phyloP scores from a whole-genome alignment of 2,888 invertebrate genomes.

The Plebejus argus region DNA sequence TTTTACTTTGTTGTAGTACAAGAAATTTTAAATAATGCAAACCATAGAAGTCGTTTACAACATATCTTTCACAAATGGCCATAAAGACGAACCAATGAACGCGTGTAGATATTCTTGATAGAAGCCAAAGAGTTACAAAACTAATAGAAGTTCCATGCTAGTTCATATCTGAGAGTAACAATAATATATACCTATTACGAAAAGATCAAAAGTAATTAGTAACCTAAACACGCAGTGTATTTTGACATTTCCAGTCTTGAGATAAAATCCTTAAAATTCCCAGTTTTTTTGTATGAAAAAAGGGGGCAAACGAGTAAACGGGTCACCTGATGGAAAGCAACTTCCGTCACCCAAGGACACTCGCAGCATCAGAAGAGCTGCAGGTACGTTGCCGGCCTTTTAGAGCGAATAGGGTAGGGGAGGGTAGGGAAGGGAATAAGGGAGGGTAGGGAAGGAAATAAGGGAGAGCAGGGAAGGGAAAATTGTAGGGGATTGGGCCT shows the following conservation, averaged over 20 bases:
- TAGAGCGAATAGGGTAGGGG: too few relatives aligned
- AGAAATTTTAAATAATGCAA: slow-evolving; percentile 20
- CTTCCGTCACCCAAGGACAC: too few relatives aligned
- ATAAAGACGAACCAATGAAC: slow-evolving; percentile 45
- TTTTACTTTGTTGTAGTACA: slow-evolving; percentile 4
- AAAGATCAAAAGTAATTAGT: neutral
- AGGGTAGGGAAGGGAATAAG: too few relatives aligned
- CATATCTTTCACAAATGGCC: slow-evolving; percentile 38
- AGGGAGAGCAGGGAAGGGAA: too few relatives aligned
- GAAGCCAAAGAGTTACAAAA: slow-evolving; percentile 53
- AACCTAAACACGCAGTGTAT: neutral
- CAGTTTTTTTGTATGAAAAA: too few relatives aligned
- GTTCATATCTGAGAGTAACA: neutral
- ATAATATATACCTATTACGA: neutral
- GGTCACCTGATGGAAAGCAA: too few relatives aligned
- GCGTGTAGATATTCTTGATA: slow-evolving; percentile 56
- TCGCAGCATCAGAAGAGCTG: too few relatives aligned
- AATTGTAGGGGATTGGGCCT: too few relatives aligned
- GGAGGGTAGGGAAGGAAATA: too few relatives aligned
- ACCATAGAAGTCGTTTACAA: slow-evolving; percentile 32
- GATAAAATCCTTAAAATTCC: neutral
- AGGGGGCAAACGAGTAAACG: too few relatives aligned
- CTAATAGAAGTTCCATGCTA: neutral
- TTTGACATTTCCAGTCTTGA: neutral
- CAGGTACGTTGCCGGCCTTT: too few relatives aligned